Percentiles rank a stretch among this genome's conserved stretches.
Evolutionary conservation across 2,888 invertebrate genomes (phyloP).

Genomic region (Limnephilus marmoratus): DNA sequence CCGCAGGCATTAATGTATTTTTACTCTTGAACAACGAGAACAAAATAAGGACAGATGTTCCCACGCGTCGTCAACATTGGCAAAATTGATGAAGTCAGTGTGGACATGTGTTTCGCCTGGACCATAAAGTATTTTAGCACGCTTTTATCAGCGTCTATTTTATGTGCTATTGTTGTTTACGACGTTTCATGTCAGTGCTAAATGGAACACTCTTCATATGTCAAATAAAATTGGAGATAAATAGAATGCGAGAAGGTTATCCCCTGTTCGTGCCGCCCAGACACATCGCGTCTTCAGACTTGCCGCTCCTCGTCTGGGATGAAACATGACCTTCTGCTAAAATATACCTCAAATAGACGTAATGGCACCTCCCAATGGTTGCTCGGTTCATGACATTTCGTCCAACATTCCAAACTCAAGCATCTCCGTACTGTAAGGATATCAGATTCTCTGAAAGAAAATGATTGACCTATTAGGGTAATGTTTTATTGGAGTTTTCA

Average conservation of each 20-base stretch:
- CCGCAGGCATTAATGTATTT: background rate
- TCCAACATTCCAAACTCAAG: conserved; percentile 41
- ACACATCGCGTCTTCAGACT: conserved; percentile 34
- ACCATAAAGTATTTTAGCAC: conserved; percentile 34
- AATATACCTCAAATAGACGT: conserved; percentile 55
- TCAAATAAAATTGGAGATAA: conserved; percentile 40
- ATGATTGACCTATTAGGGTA: conserved; percentile 40
- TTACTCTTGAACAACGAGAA: background rate
- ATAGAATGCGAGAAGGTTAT: conserved; percentile 31
- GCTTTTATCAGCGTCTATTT: background rate
- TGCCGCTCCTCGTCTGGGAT: conserved; percentile 51
- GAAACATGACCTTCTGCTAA: conserved; percentile 59
- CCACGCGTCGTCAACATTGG: background rate
- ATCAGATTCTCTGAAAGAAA: conserved; percentile 36
- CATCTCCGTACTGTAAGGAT: conserved; percentile 53
- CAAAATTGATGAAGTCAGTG: background rate
- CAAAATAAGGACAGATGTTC: background rate
- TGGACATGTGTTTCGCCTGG: background rate
- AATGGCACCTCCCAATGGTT: conserved; percentile 56
- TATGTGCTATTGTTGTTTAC: conserved; percentile 14
- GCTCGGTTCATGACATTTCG: conserved; percentile 58
- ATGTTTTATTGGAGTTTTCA: conserved; percentile 45
- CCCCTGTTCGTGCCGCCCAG: conserved; percentile 53
- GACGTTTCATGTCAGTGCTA: background rate
- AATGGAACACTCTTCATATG: conserved; percentile 23